Base-by-base conservation (phyloP, 2,797 vertebrate species). In the Micromesistius poutassou region DNA sequence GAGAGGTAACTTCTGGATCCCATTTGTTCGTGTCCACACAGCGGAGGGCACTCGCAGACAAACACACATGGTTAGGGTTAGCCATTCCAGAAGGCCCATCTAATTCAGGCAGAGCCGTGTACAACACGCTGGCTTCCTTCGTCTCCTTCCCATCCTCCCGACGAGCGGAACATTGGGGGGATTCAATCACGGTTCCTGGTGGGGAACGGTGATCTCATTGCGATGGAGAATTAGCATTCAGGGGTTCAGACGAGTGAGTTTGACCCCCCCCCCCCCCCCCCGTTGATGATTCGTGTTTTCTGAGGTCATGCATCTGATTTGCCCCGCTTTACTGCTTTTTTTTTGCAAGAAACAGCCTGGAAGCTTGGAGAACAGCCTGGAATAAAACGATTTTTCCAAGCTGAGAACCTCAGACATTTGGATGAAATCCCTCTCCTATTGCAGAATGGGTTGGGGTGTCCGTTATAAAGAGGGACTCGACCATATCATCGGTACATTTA, bases 1-100 rank as follows among this genome's bases (percentile, higher is more conserved):
- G 81, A 88, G 84, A 85, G 87, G 82, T 91, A 87, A 90, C 84
- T 83, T 81, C 85, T 88, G 88, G 87, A 89, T 89, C 84, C 68
- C 76, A 89, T 92, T 93, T 90, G 81, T 81, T 79, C 31, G 12
- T 55, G 80, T 79, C 80, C 79, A 76, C 83, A 82, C 81, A 75
- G 81, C 81, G 68, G 81, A 85, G 86, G 89, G 79, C 79, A 71
- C 72, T 83, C 73, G 36, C 76, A 90, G 86, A 85, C 84, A 83
- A 83, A 86, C 84, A 89, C 90, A 92, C 85, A 91, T 90, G 89
- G 88, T 91, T 79, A 77, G 87, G 82, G 88, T 94, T 93, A 93
- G 84, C 78, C 77, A 78, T 83, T 91, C 84, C 28, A 30, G 86
- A 89, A 86, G 50, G 84, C 80, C 86, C 7, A 14, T 89, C 87